Base-by-base conservation (phyloP, 2,888 invertebrate genomes). In the Ashinkailepas kermadecensis region DNA sequence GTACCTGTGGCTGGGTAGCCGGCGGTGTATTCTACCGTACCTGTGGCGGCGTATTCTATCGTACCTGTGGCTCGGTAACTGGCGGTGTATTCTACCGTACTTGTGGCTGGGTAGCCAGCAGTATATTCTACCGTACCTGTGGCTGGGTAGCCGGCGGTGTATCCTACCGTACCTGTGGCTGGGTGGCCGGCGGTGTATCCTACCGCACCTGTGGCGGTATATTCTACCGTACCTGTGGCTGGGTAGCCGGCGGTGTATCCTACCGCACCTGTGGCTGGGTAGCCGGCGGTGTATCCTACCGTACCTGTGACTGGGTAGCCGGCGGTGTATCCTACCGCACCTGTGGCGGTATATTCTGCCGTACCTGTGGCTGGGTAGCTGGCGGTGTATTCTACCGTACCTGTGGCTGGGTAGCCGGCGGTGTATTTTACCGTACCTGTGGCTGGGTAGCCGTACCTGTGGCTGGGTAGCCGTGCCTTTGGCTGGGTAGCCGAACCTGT, bases 341-440 rank as follows among this genome's bases (percentile, higher is more conserved):
- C 83, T 82, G 57, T 83, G 84, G 23, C 81, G 70, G 56, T 83
- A 81, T 18, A 83, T n/a, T n/a, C n/a, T n/a, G 82, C 21, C 70
- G 23, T 81, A 8, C 82, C 81, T 23, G 83, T 80, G 0, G 65
- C 78, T 0, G 81, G 83, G 10, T 84, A 81, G 39, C 83, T n/a
- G n/a, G n/a, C n/a, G n/a, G n/a, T n/a, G n/a, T n/a, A n/a, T n/a
- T n/a, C n/a, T n/a, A n/a, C n/a, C 83, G 74, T 82, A 65, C 7
- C 59, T 25, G 12, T 83, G 58, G 10, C 82, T 67, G 59, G 82
- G 81, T 23, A 83, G 83, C 10, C n/a, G n/a, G n/a, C n/a, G n/a
- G n/a, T n/a, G n/a, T n/a, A n/a, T n/a, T n/a, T n/a, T n/a, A n/a
- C n/a, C 78, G 23, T 13, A 74, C 83, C 83, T 81, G 25, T 64